Evolutionary conservation across 2,797 vertebrate species (phyloP), one percentile per base, ranked within the genome.

Genomic region (Odontamblyopus rebecca): DNA sequence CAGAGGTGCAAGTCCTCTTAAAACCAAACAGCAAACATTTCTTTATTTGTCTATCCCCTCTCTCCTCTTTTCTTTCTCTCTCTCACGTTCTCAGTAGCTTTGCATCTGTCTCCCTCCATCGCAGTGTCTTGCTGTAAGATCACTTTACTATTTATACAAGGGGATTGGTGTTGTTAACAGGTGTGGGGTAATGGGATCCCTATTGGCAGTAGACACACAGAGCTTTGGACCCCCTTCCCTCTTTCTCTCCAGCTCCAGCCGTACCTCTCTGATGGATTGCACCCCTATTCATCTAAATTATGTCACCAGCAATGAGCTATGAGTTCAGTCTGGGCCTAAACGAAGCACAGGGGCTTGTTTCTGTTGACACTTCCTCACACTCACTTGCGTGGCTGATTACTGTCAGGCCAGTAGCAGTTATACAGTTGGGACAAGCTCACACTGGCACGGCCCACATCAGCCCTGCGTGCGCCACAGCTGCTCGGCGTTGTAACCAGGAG

Each of bases 201-300:
- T 80, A 89, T 90, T 89, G 92, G 93, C 94, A 91, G 93, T 87
- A 76, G 83, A 80, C 83, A 79, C 67, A 44, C 68, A 75, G 78
- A 89, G 92, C 89, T 86, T 88, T 78, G 76, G 85, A 62, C 67
- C 82, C 76, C 78, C 82, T 83, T 82, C 84, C 82, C 75, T 68
- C 71, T 73, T 54, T 23, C 80, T 62, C 84, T 81, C 86, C 81
- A 74, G 66, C 76, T 82, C 87, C 80, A 66, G 82, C 83, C 70
- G 82, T 82, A 81, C 82, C 88, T 85, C 87, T 91, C 94, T 94
- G 94, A 94, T 89, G 92, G 92, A 93, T 94, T 93, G 91, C 93
- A 88, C 86, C 88, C 87, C 94, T 93, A 96, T 95, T 92, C 94
- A 93, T 96, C 95, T 95, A 93, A 93, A 95, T 96, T 93, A 95